These are phyloP conservation scores for Thera britannica DNA, from an alignment of 2,888 invertebrate species.

Conservation along the genomic window DNA sequence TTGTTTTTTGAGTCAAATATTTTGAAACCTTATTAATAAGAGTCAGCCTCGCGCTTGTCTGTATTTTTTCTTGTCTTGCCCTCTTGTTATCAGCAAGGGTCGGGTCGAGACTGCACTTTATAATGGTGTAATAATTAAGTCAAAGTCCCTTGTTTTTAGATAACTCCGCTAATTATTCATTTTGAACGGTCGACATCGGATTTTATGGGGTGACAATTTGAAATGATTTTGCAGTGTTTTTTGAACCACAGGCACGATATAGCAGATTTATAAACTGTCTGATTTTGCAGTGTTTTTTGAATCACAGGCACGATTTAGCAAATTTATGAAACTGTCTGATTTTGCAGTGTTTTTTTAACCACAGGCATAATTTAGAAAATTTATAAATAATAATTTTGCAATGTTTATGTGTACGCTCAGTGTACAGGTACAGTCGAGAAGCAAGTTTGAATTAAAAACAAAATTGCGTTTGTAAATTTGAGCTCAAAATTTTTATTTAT, in stretches of 20 bases:
- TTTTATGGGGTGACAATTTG: slow-evolving; percentile 74
- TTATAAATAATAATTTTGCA: no score
- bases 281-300: slow-evolving; percentile 45
- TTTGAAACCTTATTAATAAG: slow-evolving; percentile 3
- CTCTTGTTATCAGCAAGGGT: slow-evolving; percentile 69
- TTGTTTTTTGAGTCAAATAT: background rate
- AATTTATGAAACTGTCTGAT: slow-evolving; percentile 14
- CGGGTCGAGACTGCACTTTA: slow-evolving; percentile 64
- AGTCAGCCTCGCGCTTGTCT: slow-evolving; percentile 55
- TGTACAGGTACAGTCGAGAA: no score
- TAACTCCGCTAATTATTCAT: slow-evolving; percentile 78
- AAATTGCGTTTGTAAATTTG: no score
- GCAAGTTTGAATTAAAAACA: no score
- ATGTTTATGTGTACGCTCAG: no score
- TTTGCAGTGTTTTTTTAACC: slow-evolving; percentile 43
- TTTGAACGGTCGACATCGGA: slow-evolving; percentile 66
- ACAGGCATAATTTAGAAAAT: no score
- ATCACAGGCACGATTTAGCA: no score
- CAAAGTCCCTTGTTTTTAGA: slow-evolving; percentile 73
- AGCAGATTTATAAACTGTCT: background rate
- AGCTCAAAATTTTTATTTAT: no score
- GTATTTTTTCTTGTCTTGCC: slow-evolving; percentile 61
- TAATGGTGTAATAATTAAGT: slow-evolving; percentile 82
- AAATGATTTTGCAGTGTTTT: slow-evolving; percentile 56
- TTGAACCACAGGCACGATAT: background rate